Evolutionary conservation across 2,113 vertebrate genomes (phyloP), one percentile per base, ranked within the genome.

Genomic region (Apteryx owenii): DNA sequence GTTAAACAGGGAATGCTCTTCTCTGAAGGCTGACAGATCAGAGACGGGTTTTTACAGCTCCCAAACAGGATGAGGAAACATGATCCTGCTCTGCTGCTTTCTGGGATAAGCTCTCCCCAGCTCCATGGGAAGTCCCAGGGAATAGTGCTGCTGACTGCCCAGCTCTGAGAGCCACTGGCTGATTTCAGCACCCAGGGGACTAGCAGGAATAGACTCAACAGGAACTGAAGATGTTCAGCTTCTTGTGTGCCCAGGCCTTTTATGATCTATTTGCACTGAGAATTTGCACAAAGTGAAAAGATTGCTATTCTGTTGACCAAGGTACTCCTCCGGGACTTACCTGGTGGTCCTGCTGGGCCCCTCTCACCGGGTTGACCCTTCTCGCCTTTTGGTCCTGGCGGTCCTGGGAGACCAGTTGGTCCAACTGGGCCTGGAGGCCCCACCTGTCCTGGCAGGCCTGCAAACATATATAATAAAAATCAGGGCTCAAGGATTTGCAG

Each of bases 301-400:
- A 9, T 53, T 64, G 51, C 40, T 19, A 10, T 13, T 31, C 5
- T 2, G 16, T 69, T 23, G 88, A 81, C 31, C 58, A 31, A 26
- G 64, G 31, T 31, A 26, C 42, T 54, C 11, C 20, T 10, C 33
- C 17, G 54, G 76, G 14, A 89, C 97, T 98, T 97, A 99, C 99
- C 99, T 28, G 97, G 97, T 60, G 98, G 98, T 82, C 99, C 99
- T 7, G 97, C 96, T 0, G 97, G 98, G 53, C 98, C 98, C 64
- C 94, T 98, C 90, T 98, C 96, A 7, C 99, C 99, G 0, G 95
- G 91, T 20, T 98, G 97, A 54, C 99, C 99, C 58, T 92, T 96
- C 94, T 98, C 98, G 64, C 98, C 98, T 96, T 98, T 98, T 56
- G 98, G 98, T 17, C 98, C 98, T n/a, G 97, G 97, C 16, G 96